phyloP scores from a whole-genome alignment of 2,113 vertebrate species.

The Urocitellus parryii region DNA sequence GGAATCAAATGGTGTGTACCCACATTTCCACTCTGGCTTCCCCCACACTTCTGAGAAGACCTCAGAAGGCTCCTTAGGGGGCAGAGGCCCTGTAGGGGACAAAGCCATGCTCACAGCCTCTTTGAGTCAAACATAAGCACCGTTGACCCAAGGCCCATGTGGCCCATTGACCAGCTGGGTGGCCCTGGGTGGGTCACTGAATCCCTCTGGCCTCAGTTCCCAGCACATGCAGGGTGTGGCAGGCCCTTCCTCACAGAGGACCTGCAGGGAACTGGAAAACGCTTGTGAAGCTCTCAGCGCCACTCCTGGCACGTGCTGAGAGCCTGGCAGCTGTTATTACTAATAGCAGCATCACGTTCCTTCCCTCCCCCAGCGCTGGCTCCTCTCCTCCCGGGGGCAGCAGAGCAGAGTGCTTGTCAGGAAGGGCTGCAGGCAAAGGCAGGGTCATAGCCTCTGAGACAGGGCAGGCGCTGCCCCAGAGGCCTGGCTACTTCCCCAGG shows the following conservation, averaged over 20 bases:
- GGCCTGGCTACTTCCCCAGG: slow-evolving; percentile 61
- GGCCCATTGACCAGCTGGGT: not conserved
- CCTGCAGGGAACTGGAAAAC: accelerated
- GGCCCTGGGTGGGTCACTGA: not conserved
- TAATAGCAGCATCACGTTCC: accelerated
- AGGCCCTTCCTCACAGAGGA: not conserved
- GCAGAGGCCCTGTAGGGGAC: not conserved
- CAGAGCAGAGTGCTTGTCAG: not conserved
- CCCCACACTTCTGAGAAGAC: not conserved
- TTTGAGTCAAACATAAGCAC: not conserved
- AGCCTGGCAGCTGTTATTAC: not conserved
- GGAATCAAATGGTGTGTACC: not conserved
- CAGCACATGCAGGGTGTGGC: accelerated
- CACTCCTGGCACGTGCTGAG: accelerated
- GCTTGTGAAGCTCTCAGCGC: not conserved
- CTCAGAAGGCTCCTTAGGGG: not conserved
- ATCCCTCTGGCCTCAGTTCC: not conserved
- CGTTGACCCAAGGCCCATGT: not conserved
- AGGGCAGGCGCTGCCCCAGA: not conserved
- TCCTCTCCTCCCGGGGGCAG: not conserved
- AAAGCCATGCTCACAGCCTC: not conserved
- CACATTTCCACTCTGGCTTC: not conserved
- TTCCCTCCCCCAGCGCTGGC: not conserved
- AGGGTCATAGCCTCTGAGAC: not conserved
- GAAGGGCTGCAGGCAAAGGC: not conserved